Evolutionary conservation across 2,113 vertebrate genomes (phyloP).

Genomic region (Apistogramma diplotaenia): DNA sequence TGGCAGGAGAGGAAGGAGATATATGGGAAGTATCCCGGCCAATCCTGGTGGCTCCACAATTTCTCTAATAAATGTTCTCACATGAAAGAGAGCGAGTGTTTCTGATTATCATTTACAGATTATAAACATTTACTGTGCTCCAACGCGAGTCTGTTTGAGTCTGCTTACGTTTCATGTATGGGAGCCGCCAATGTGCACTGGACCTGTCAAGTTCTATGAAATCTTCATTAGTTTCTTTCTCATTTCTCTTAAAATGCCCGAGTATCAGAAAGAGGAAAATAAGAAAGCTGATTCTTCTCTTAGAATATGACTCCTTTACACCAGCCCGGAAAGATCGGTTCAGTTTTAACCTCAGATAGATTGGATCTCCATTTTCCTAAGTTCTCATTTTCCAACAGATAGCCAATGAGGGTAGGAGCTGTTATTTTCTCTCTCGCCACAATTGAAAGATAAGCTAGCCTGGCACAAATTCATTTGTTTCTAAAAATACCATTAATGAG

Average conservation of each 20-base stretch:
- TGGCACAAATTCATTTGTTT: slow-evolving; percentile 44
- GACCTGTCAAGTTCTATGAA: neutral
- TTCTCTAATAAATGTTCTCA: slow-evolving; percentile 2
- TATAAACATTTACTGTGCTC: neutral
- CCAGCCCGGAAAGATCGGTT: slow-evolving; percentile 28
- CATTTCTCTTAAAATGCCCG: neutral
- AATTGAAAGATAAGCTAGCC: slow-evolving; percentile 40
- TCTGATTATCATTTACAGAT: slow-evolving; percentile 4
- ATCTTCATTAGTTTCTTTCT: neutral
- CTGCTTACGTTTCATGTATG: neutral
- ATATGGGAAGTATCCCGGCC: slow-evolving; percentile 10
- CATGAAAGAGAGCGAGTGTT: neutral
- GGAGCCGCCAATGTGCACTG: neutral
- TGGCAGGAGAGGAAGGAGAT: slow-evolving; percentile 18
- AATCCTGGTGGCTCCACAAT: neutral
- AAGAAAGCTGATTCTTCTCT: neutral
- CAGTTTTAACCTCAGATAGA: slow-evolving; percentile 37
- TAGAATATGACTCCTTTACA: neutral
- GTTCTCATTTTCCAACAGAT: slow-evolving; percentile 43
- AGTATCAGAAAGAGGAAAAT: neutral
- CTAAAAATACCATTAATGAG: slow-evolving; percentile 72
- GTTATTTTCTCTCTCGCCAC: slow-evolving; percentile 46
- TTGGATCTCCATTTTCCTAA: slow-evolving; percentile 22
- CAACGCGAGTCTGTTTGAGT: neutral
- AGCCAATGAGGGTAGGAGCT: slow-evolving; percentile 11